Evolutionary conservation across 2,113 vertebrate genomes (phyloP).

Genomic region (Anolis carolinensis): DNA sequence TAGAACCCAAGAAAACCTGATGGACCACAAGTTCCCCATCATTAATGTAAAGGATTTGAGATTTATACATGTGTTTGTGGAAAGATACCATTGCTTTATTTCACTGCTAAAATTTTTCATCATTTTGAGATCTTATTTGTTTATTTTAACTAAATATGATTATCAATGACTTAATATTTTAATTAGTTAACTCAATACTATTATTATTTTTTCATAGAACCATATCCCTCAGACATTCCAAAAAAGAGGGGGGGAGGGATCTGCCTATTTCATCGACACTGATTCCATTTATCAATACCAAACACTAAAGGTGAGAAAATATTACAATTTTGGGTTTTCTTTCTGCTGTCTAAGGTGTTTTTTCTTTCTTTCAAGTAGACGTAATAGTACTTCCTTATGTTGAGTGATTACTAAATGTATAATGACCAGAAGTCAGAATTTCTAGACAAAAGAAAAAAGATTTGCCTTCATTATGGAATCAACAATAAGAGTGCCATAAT

Average conservation of each 20-base stretch:
- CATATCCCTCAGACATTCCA: conserved; percentile 52
- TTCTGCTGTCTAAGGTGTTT: conserved; percentile 38
- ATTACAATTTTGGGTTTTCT: conserved; percentile 33
- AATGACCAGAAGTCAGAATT: not conserved
- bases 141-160: not conserved
- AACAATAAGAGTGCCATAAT: not conserved
- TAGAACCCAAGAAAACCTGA: not conserved
- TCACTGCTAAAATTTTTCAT: not conserved
- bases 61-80: not conserved
- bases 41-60: not conserved
- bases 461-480: not conserved
- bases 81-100: not conserved
- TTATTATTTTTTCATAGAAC: conserved; percentile 56
- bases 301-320: conserved; percentile 38
- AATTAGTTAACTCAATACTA: conserved; percentile 24
- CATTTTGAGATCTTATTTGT: not conserved
- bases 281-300: conserved; percentile 45
- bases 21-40: not conserved
- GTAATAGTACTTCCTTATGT: not conserved
- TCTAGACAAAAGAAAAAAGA: not conserved
- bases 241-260: conserved; percentile 50
- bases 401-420: conserved; percentile 7
- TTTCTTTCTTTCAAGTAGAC: not conserved
- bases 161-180: conserved; percentile 18
- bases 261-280: conserved; percentile 38